Percentiles rank a stretch among this genome's conserved stretches.
Evolutionary conservation across 2,888 invertebrate species (phyloP).

Genomic region (Autographa pulchrina): DNA sequence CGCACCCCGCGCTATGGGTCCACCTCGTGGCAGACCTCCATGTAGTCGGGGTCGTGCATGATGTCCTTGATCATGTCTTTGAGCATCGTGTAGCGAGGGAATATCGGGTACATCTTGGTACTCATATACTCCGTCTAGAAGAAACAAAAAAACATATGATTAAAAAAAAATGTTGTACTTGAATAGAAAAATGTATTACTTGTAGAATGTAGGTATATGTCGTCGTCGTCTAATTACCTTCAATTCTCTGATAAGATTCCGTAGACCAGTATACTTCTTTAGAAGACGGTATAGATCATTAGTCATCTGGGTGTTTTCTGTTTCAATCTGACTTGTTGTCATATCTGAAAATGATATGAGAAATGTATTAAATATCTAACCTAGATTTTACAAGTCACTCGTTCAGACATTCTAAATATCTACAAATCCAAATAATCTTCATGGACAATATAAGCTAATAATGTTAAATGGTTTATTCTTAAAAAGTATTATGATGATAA

Average conservation of each 20-base stretch:
- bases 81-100: constrained; percentile 98
- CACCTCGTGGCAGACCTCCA: constrained; percentile 98
- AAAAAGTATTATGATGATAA: background rate
- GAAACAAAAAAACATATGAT: constrained; percentile 23
- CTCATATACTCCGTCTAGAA: constrained; percentile 96
- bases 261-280: constrained; percentile 97
- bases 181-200: too few relatives aligned
- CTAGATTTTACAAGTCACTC: too few relatives aligned
- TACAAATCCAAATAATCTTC: too few relatives aligned
- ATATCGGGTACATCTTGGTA: constrained; percentile 97
- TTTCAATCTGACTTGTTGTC: constrained; percentile 97
- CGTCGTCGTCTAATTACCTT: too few relatives aligned
- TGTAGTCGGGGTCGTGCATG: constrained; percentile 98
- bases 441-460: too few relatives aligned
- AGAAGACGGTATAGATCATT: constrained; percentile 97
- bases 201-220: too few relatives aligned
- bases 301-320: constrained; percentile 98
- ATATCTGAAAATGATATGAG: constrained; percentile 91
- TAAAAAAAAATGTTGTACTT: background rate
- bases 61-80: constrained; percentile 99
- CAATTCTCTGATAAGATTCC: constrained; percentile 95
- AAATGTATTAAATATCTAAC: background rate
- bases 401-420: too few relatives aligned
- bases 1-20: constrained; percentile 92
- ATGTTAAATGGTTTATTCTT: too few relatives aligned